These are phyloP conservation scores for Peribatodes rhomboidaria DNA, from an alignment of 2,888 invertebrate genomes.

Conservation along the genomic window DNA sequence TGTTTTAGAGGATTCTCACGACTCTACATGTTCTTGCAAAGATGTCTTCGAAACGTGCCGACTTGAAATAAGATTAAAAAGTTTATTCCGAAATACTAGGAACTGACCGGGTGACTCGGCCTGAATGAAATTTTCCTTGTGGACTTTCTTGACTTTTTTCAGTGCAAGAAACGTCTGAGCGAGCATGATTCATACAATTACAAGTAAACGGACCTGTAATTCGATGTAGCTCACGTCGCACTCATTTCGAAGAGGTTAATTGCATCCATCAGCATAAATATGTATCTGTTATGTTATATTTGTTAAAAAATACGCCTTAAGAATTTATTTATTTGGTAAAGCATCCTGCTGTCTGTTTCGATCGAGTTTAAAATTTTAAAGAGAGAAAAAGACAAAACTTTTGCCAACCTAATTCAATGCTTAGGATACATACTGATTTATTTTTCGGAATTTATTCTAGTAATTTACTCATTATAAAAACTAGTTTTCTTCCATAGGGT, in stretches of 20 bases:
- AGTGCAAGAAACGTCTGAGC: conserved; percentile 36
- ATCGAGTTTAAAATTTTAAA: too few relatives aligned
- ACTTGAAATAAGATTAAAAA: conserved; percentile 39
- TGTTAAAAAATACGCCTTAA: too few relatives aligned
- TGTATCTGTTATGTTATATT: background rate
- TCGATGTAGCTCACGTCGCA: conserved; percentile 3
- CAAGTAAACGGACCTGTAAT: conserved; percentile 23
- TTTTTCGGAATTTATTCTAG: too few relatives aligned
- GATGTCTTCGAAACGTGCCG: conserved; percentile 24
- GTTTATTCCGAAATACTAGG: conserved; percentile 37
- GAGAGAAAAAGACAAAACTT: too few relatives aligned
- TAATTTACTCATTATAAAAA: too few relatives aligned
- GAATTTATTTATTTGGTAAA: too few relatives aligned
- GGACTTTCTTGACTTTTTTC: conserved; percentile 46
- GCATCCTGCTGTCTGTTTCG: too few relatives aligned
- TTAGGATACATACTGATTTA: too few relatives aligned
- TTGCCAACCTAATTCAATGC: too few relatives aligned
- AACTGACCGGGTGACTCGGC: conserved; percentile 44
- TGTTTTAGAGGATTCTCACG: conserved; percentile 33
- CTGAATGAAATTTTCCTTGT: conserved; percentile 47
- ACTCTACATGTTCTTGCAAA: conserved; percentile 13
- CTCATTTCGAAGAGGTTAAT: conserved; percentile 1
- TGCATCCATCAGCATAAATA: background rate
- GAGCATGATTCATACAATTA: conserved; percentile 46
- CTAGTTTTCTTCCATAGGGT: too few relatives aligned